A percentile compares a stretch with the other conserved stretches of the same genome.
Conservation (phyloP, 2,113 vertebrate genomes). For the Dromaius novaehollandiae region DNA sequence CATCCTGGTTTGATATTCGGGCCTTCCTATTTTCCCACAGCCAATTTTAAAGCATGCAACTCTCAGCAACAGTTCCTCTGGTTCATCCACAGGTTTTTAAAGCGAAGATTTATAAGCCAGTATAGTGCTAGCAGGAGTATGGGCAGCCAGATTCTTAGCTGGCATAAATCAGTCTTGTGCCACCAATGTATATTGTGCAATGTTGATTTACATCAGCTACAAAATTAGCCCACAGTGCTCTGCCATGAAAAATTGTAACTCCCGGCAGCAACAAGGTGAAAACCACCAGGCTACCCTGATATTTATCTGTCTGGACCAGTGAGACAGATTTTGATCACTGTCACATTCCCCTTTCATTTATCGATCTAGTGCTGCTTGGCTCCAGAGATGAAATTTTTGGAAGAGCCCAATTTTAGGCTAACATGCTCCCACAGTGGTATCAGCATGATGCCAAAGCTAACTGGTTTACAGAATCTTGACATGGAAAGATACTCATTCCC, state of each 20-base stretch:
- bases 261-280: slow-evolving; percentile 45
- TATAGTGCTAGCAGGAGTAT: not conserved
- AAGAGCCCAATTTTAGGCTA: not conserved
- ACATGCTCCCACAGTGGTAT: not conserved
- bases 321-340: slow-evolving; percentile 33
- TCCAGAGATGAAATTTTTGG: slow-evolving; percentile 30
- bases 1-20: not conserved
- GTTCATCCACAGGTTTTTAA: slow-evolving; percentile 1
- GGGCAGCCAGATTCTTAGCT: slow-evolving; percentile 40
- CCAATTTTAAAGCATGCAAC: not conserved
- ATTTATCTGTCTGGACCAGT: slow-evolving; percentile 48
- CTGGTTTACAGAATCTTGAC: slow-evolving; percentile 15
- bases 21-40: not conserved
- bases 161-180: slow-evolving; percentile 48
- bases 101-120: slow-evolving; percentile 19
- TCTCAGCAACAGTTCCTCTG: not conserved
- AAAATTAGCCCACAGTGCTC: slow-evolving; percentile 53
- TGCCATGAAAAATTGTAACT: slow-evolving; percentile 56
- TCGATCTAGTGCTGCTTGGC: not conserved
- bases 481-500: not conserved
- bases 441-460: not conserved
- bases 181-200: slow-evolving; percentile 24
- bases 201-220: slow-evolving; percentile 52
- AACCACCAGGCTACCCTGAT: slow-evolving; percentile 49
- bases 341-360: slow-evolving; percentile 17